phyloP scores from a whole-genome alignment of 2,888 invertebrate genomes.

The Pseudococcus longispinus region DNA sequence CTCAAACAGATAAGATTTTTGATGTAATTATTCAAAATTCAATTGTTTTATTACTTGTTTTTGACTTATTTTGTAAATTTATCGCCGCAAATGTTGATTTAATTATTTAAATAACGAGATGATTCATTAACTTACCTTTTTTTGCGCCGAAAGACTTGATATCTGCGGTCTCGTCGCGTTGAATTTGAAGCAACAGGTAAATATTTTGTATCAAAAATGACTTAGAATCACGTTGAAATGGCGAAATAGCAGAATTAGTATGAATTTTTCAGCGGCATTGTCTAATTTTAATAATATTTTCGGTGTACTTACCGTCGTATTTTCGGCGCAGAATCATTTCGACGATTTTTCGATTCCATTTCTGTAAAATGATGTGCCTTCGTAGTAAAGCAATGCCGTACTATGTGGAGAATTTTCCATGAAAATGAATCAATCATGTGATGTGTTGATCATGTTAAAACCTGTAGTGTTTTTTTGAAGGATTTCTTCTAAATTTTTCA shows the following conservation, averaged over 20 bases:
- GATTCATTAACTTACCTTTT: background rate
- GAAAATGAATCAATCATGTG: too few relatives aligned
- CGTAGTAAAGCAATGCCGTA: background rate
- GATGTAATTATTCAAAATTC: background rate
- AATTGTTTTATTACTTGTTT: background rate
- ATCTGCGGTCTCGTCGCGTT: background rate
- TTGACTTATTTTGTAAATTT: background rate
- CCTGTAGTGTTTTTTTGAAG: background rate
- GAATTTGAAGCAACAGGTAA: background rate
- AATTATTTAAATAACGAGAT: background rate
- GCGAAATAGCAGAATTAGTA: background rate
- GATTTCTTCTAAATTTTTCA: too few relatives aligned
- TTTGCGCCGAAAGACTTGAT: background rate
- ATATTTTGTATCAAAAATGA: background rate
- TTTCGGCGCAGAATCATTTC: background rate
- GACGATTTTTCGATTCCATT: background rate
- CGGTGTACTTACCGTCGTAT: background rate
- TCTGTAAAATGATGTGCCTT: background rate
- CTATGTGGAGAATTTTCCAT: background rate
- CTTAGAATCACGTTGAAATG: background rate
- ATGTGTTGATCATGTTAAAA: too few relatives aligned
- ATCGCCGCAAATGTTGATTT: background rate
- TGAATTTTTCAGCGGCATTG: too few relatives aligned
- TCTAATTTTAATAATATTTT: background rate
- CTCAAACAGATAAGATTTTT: background rate